Base-by-base conservation (phyloP, 2,888 invertebrate species). In the Anoplius nigerrimus region DNA sequence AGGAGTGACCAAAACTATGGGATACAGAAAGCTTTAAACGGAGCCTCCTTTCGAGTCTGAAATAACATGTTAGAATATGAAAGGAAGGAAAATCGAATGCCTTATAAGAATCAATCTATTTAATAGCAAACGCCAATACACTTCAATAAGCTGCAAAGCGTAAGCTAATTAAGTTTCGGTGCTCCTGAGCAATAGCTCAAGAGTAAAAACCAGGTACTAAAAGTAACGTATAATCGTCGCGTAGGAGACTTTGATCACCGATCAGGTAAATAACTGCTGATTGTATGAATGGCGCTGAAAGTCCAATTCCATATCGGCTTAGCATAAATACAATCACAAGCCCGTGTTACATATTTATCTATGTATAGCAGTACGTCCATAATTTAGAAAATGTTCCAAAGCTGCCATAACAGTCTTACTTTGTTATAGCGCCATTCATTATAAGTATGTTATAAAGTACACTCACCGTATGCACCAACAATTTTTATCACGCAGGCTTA, bases 171-270 rank as follows among this genome's bases (percentile, higher is more conserved):
- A 78, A 71, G 68, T 21, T 54, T 51, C 54, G 69, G 58, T 65
- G 68, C 67, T 48, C 57, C 52, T 20, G 62, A 65, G 68, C 45
- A 45, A 46, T 59, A 64, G 52, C 55, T 51, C 62, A 46, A 67
- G 65, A 66, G 59, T 58, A 62, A 69, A 79, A 79, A 79, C 76
- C 81, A 82, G 82, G 82, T 82, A 82, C 78, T 73, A 58, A 80
- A 80, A 79, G 75, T 76, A 79, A 78, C 51, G 54, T 69, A 66
- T 52, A 53, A 71, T 58, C 56, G 52, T 62, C 60, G 6, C 27
- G 8, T 18, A 51, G 27, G 21, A 15, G 34, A 48, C 42, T 60
- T n/a, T 34, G 27, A 34, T 18, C 24, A 11, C 18, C 27, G 16
- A 27, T 34, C 24, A 53, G 1, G 15, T 22, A 13, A 34, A 21